Evolutionary conservation across 2,113 vertebrate species (phyloP).

Genomic region (Kryptolebias marmoratus): DNA sequence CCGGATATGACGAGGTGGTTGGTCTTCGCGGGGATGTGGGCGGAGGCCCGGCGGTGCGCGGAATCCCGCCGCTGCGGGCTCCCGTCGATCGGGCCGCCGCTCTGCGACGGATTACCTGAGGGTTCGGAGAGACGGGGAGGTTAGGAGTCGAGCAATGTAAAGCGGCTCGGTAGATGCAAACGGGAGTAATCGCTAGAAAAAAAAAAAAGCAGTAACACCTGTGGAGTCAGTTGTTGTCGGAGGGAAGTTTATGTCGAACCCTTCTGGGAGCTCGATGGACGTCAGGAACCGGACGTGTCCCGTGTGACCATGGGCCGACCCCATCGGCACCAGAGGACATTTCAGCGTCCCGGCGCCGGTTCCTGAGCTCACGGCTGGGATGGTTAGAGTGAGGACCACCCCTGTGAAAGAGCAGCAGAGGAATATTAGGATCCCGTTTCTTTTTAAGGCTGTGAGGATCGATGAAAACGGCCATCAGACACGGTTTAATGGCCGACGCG

Average conservation of each 20-base stretch:
- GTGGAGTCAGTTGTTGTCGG: conserved; percentile 69
- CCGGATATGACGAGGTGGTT: conserved; percentile 95
- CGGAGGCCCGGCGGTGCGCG: conserved; percentile 75
- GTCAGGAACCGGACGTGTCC: conserved; percentile 97
- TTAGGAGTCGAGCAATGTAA: not conserved
- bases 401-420: conserved; percentile 66
- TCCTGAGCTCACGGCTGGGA: conserved; percentile 81
- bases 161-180: too few species aligned
- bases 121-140: not conserved
- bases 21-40: conserved; percentile 81
- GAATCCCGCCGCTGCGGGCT: conserved; percentile 85
- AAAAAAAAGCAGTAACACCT: conserved; percentile 33
- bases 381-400: conserved; percentile 89
- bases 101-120: conserved; percentile 70
- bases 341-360: conserved; percentile 77
- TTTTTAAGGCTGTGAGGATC: too few species aligned
- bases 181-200: not conserved
- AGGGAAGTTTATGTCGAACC: conserved; percentile 87
- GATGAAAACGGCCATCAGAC: not conserved
- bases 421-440: not conserved
- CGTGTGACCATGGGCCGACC: conserved; percentile 94
- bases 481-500: not conserved
- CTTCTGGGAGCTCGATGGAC: conserved; percentile 91
- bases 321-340: conserved; percentile 84
- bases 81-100: conserved; percentile 74